Percentiles rank a stretch among this genome's conserved stretches.
Conservation (phyloP, 1,140 invertebrate genomes). For the Hylyphantes graminicola region DNA sequence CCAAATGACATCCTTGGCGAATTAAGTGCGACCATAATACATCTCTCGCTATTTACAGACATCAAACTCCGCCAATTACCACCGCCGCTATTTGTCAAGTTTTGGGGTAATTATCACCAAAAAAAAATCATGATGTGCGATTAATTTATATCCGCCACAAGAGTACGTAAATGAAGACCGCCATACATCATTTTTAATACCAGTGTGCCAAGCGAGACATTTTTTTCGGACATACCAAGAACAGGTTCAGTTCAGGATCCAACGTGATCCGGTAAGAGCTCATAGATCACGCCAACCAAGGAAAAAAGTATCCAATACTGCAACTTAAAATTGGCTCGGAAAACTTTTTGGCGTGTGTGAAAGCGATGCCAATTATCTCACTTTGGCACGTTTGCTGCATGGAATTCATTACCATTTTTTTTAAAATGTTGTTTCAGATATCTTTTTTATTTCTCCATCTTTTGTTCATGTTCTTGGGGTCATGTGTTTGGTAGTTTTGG, state of each 20-base stretch:
- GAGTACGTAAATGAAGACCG: slow-evolving; percentile 32
- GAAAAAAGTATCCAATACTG: no score
- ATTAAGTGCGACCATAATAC: slow-evolving; percentile 28
- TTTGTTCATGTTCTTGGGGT: no score
- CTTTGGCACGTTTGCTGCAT: no score
- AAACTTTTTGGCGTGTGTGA: no score
- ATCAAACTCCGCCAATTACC: slow-evolving; percentile 33
- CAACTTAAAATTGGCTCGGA: no score
- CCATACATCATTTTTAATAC: slow-evolving; percentile 51
- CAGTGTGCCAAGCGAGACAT: slow-evolving; percentile 15
- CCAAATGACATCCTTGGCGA: slow-evolving; percentile 27
- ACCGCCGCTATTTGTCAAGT: slow-evolving; percentile 38
- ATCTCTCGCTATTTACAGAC: slow-evolving; percentile 19
- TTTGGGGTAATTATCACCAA: slow-evolving; percentile 26
- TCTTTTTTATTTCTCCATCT: no score
- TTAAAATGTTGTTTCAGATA: no score
- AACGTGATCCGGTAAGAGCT: slow-evolving; percentile 30
- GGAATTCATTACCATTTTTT: no score
- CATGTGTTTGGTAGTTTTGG: no score
- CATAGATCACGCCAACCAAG: slow-evolving; percentile 34
- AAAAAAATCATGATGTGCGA: background rate
- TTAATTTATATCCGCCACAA: slow-evolving; percentile 48
- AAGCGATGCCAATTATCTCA: no score
- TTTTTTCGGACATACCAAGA: slow-evolving; percentile 41
- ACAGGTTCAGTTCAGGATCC: slow-evolving; percentile 14